Evolutionary conservation across 2,113 vertebrate species (phyloP).

Genomic region (Spilogale gracilis): DNA sequence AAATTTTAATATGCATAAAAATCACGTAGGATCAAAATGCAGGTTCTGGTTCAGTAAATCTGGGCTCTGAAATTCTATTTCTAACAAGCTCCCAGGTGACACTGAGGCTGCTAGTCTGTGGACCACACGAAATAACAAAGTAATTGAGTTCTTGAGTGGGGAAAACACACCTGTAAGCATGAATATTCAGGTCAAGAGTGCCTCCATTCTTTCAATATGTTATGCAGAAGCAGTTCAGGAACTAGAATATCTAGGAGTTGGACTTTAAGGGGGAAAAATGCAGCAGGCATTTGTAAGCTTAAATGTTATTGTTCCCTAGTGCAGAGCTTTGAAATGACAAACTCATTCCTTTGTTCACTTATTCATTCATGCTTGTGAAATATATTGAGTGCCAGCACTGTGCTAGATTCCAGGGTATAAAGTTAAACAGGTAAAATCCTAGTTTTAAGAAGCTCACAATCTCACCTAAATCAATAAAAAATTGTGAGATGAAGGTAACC

Average conservation of each 20-base stretch:
- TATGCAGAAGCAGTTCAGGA: neutral
- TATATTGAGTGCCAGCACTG: neutral
- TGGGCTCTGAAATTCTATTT: neutral
- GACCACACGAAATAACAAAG: neutral
- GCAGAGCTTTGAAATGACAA: neutral
- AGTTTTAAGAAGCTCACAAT: neutral
- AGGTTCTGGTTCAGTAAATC: neutral
- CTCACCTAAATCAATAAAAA: neutral
- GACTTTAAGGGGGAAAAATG: neutral
- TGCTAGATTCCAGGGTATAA: neutral
- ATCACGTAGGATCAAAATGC: slow-evolving; percentile 13
- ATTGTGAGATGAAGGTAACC: neutral
- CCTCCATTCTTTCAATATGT: neutral
- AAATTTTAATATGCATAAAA: neutral
- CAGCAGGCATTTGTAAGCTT: neutral
- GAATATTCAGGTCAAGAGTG: neutral
- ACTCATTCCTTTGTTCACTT: neutral
- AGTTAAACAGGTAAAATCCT: neutral
- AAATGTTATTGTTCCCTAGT: neutral
- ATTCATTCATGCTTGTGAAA: neutral
- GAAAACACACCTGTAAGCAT: neutral
- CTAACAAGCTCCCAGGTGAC: neutral
- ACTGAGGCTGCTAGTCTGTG: neutral
- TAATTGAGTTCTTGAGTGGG: neutral
- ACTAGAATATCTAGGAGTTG: neutral